Evolutionary conservation across 2,113 vertebrate genomes (phyloP), one percentile per base, ranked within the genome.

Genomic region (Marmota monax): DNA sequence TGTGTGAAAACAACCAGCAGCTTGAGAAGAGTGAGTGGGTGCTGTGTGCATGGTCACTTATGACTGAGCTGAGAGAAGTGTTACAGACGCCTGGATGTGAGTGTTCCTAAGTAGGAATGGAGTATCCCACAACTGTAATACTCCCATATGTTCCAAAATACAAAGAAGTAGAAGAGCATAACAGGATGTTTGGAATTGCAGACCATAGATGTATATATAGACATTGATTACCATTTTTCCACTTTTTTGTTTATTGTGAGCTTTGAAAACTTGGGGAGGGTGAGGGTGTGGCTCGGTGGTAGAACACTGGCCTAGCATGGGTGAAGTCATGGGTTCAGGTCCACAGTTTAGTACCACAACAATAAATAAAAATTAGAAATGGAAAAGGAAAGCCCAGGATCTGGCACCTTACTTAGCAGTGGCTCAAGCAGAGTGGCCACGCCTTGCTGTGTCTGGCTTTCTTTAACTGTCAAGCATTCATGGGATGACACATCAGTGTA

Each of bases 151-250:
- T 61, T 45, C 56, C 11, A 27, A 29, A 69, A 1, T 6, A 48
- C 7, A 45, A 1, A 2, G 45, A 45, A 34, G 32, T 3, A 23
- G 45, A 51, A 42, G 16, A 45, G 25, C 37, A 2, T 45, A 45
- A 42, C 53, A 42, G 16, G 27, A 2, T 25, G 16, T 32, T 61
- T 1, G 1, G 18, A 53, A 17, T 17, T 16, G 4, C 34, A n/a
- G 34, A n/a, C 12, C 12, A 3, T 1, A 56, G 27, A 3, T 16
- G 23, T 1, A 37, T 6, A 0, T 51, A 0, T 14, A 27, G 2
- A 13, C 56, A 3, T 53, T 67, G 42, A 22, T n/a, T 14, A 37
- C 13, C 58, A 39, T 79, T 83, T 42, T 88, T 88, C 22, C 13
- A 20, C 4, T 61, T 77, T 48, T 29, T 80, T 45, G 2, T 29